Conservation (phyloP, 2,888 invertebrate genomes). For the Liposcelis brunnea region DNA sequence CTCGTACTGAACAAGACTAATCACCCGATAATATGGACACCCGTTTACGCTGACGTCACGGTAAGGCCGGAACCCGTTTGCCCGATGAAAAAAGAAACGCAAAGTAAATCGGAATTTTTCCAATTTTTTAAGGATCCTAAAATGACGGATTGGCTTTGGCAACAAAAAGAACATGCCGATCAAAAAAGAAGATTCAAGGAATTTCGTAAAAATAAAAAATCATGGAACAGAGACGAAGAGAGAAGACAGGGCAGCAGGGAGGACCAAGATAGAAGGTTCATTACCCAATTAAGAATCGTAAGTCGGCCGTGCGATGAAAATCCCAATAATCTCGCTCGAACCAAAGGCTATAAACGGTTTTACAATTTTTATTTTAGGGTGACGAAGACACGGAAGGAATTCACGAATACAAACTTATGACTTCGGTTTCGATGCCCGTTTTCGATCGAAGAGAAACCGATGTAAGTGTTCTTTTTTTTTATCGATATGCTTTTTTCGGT, state of each 20-base stretch:
- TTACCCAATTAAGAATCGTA: constrained; percentile 31
- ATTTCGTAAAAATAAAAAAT: constrained; percentile 54
- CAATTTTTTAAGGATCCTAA: constrained; percentile 41
- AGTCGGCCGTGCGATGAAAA: constrained; percentile 15
- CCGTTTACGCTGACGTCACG: constrained; percentile 84
- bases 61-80: constrained; percentile 33
- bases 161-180: constrained; percentile 59
- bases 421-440: constrained; percentile 84
- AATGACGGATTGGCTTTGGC: constrained; percentile 83
- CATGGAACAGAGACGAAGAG: constrained; percentile 51
- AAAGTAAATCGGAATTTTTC: neutral
- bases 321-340: neutral
- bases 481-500: neutral
- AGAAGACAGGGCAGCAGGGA: constrained; percentile 51
- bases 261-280: constrained; percentile 43
- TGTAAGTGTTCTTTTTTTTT: constrained; percentile 1
- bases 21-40: constrained; percentile 92
- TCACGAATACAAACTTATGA: constrained; percentile 50
- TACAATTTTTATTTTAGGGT: neutral
- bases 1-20: constrained; percentile 69
- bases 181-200: constrained; percentile 39
- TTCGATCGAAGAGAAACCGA: constrained; percentile 44
- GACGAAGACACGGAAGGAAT: constrained; percentile 5
- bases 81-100: no score
- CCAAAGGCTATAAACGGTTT: neutral